These are phyloP conservation scores for Albula glossodonta DNA, from an alignment of 2,113 vertebrate genomes.

Conservation along the genomic window DNA sequence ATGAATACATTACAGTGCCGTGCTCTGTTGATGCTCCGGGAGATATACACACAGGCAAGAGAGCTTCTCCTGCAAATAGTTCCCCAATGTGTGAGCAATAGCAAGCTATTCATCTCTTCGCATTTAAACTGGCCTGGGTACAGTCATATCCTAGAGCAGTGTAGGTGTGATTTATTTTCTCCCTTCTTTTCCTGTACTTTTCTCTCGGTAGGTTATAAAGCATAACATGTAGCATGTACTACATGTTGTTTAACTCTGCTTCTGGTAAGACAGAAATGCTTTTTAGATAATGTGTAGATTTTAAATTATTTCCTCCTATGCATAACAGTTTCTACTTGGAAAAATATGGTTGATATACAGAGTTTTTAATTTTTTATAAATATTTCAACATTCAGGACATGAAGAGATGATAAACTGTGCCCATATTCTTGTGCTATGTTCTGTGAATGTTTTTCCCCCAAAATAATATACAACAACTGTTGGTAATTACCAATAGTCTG, in stretches of 20 bases:
- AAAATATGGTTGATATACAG: not conserved
- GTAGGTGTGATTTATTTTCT: constrained; percentile 52
- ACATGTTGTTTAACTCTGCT: not conserved
- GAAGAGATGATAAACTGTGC: too few relatives aligned
- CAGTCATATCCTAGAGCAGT: constrained; percentile 46
- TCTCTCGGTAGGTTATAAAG: constrained; percentile 25
- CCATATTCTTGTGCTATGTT: too few relatives aligned
- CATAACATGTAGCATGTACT: not conserved
- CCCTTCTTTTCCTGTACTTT: constrained; percentile 37
- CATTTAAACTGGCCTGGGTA: constrained; percentile 54
- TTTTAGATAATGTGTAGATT: constrained; percentile 5
- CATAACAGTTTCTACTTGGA: not conserved
- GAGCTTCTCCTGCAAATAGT: constrained; percentile 60
- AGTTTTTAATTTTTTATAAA: too few relatives aligned
- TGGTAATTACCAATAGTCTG: too few relatives aligned
- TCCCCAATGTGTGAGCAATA: constrained; percentile 57
- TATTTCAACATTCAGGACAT: too few relatives aligned
- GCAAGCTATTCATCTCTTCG: constrained; percentile 62
- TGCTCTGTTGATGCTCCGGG: constrained; percentile 59
- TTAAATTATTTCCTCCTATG: not conserved
- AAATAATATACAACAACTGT: too few relatives aligned
- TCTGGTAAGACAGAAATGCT: not conserved
- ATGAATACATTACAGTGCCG: constrained; percentile 61
- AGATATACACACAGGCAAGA: constrained; percentile 53
- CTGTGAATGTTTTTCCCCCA: too few relatives aligned